Base-by-base conservation (phyloP, 2,888 invertebrate genomes). In the Lithophane leautieri region DNA sequence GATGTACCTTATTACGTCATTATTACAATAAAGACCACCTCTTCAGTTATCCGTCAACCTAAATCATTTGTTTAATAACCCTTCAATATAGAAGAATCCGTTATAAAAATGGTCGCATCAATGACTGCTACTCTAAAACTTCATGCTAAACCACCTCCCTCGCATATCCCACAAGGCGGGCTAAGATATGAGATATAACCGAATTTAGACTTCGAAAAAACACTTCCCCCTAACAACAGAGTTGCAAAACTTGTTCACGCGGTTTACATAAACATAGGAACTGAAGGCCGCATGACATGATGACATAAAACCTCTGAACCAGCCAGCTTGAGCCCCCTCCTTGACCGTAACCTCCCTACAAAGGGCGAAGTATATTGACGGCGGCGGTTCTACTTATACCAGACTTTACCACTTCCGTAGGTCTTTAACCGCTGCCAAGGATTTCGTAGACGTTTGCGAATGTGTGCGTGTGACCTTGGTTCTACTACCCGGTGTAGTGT, bases 391-490 rank as follows among this genome's bases (percentile, higher is more conserved):
- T 85, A 34, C 69, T 85, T 91, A 90, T 22, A 70, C 83, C 93
- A 94, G 95, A 81, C 89, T 90, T 65, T 65, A 77, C 81, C 80
- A 94, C 94, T 96, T 96, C 96, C 96, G 95, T 90, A 91, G 95
- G 95, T 94, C 94, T 92, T 84, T 90, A 95, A 93, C 94, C 95
- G 93, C 77, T 70, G 79, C 88, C 94, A 96, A 96, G 96, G 96
- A 94, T 95, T 93, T 94, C 90, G 92, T 93, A 94, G 94, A 90
- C 89, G 84, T 76, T 89, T 89, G 91, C 90, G 86, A 89, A 92
- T 93, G 92, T 92, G 93, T 90, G 91, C 83, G 82, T 84, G 78
- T 91, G 94, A 95, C 96, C 96, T 96, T 96, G 95, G 91, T 90
- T 92, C 91, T 92, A 92, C 94, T 94, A 94, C 92, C 91, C 93